These are phyloP conservation scores for Tiliacea citrago DNA, from an alignment of 2,888 invertebrate species.

Conservation along the genomic window DNA sequence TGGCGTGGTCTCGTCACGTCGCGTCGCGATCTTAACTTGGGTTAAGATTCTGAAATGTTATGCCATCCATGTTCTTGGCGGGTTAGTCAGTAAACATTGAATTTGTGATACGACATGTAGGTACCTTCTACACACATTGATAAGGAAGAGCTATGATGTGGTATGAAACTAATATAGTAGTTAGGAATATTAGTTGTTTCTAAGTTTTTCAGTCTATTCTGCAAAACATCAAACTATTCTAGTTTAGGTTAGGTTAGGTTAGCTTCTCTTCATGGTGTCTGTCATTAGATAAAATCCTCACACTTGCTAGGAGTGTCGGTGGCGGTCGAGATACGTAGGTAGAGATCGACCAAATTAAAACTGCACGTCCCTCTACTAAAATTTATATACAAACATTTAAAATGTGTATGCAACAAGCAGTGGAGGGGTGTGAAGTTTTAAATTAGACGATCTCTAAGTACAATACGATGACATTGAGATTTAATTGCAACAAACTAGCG, in stretches of 20 bases:
- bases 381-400: too few species aligned
- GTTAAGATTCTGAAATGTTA: slow-evolving; percentile 43
- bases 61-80: slow-evolving; percentile 9
- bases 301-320: slow-evolving; percentile 25
- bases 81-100: slow-evolving; percentile 33
- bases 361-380: too few species aligned
- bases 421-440: too few species aligned
- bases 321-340: slow-evolving; percentile 43
- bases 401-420: too few species aligned
- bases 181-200: too few species aligned
- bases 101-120: not conserved
- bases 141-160: not conserved
- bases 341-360: not conserved
- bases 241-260: too few species aligned
- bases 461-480: slow-evolving; percentile 15
- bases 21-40: slow-evolving; percentile 37
- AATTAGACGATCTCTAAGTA: too few species aligned
- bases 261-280: not conserved
- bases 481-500: slow-evolving; percentile 28
- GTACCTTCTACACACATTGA: not conserved
- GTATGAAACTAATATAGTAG: not conserved
- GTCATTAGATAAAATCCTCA: slow-evolving; percentile 46
- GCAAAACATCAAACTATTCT: not conserved
- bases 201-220: not conserved
- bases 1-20: slow-evolving; percentile 27